Evolutionary conservation across 2,113 vertebrate species (phyloP), one percentile per base, ranked within the genome.

Genomic region (Alectura lathami): DNA sequence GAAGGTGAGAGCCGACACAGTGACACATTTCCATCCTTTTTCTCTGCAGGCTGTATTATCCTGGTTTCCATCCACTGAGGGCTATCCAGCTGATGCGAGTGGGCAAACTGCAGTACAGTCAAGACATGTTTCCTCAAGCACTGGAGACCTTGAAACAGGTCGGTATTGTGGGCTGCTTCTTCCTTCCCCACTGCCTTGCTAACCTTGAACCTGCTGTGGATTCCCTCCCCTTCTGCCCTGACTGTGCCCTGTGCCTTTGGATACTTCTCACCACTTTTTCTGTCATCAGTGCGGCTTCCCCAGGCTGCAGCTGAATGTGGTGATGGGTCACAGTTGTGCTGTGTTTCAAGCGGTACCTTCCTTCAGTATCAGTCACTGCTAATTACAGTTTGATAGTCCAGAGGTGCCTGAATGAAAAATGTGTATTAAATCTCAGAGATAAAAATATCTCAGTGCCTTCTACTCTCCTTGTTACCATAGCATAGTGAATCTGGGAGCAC

Each of bases 21-120:
- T 91, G 69, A 96, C 87, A 23, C 11, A 27, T 68, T 89, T 97
- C 92, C 90, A 66, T 92, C 53, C 50, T 38, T 94, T 94, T 96
- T 72, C 91, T 96, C 88, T 92, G 16, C 88, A 99, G 99, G 62
- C 64, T 98, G 5, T 98, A 99, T 91, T 99, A 97, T 95, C 96
- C 98, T 9, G 98, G 98, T 68, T 98, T 98, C 95, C 99, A 99
- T 93, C 99, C 99, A 0, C 98, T 98, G 82, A 96, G 98, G 75
- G 99, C 98, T 7, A 91, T 99, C 64, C 99, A 99, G 96, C 97
- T 99, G 69, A 98, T 99, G 97, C 98, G 98, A 94, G 98, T 99
- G 8, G 99, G 98, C 81, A 99, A 99, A 81, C 96, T 99, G 81
- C 99, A 99, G 95, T 97, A 99, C 78, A 98, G 98, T 75, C 98